Percentiles rank a stretch among this genome's conserved stretches.
These are phyloP conservation scores for Eriocheir sinensis DNA, from an alignment of 1,140 invertebrate species.

Conservation along the genomic window DNA sequence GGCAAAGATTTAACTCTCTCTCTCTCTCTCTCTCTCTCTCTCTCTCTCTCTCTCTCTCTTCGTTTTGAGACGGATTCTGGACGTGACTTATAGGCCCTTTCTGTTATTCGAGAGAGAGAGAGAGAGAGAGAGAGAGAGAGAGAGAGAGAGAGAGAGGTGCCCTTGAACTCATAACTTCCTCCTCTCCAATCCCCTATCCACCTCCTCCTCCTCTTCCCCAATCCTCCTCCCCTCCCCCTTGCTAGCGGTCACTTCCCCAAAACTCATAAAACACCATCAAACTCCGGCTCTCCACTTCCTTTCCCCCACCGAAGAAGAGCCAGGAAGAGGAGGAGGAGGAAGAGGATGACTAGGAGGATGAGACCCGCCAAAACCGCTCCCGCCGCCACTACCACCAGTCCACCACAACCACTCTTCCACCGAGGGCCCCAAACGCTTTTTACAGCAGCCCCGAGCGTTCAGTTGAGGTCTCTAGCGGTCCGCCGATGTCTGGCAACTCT, in stretches of 20 bases:
- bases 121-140: slow-evolving; percentile 20
- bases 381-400: neutral
- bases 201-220: no score
- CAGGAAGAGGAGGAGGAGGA: neutral
- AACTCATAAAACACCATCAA: slow-evolving; percentile 16
- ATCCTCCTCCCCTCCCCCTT: neutral
- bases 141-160: slow-evolving; percentile 12
- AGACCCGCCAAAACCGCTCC: no score
- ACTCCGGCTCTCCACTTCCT: slow-evolving; percentile 9
- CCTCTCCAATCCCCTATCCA: no score
- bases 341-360: no score
- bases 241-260: neutral
- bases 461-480: neutral
- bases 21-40: slow-evolving; percentile 31
- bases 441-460: neutral
- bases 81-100: neutral
- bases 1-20: slow-evolving; percentile 20
- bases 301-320: neutral
- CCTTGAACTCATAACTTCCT: slow-evolving; percentile 19
- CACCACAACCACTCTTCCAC: neutral
- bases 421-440: neutral
- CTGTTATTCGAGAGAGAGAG: no score
- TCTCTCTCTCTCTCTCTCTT: neutral
- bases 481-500: neutral
- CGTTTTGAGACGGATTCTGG: neutral